Percentiles rank a stretch among this genome's conserved stretches.
phyloP scores from a whole-genome alignment of 2,113 vertebrate genomes.

The Ornithorhynchus anatinus region DNA sequence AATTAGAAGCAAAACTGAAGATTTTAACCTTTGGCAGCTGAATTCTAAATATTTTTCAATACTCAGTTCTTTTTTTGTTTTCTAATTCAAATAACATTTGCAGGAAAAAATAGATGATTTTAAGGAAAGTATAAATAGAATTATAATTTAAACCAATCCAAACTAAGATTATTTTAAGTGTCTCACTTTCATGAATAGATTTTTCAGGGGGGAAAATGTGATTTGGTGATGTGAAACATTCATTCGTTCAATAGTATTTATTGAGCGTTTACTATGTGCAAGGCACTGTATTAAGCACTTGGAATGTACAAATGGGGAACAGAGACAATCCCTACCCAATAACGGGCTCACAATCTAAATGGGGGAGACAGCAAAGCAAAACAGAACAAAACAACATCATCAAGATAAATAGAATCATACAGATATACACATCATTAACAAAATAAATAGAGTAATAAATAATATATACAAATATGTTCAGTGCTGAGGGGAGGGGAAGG shows the following conservation, averaged over 20 bases:
- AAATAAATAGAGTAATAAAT: too few species aligned
- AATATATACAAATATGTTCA: too few species aligned
- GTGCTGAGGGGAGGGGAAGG: too few species aligned
- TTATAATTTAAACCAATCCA: conserved; percentile 23
- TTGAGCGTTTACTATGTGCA: neutral
- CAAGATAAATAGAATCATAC: too few species aligned
- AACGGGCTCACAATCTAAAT: too few species aligned
- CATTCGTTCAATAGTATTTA: conserved; percentile 15
- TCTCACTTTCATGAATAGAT: neutral
- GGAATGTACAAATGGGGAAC: too few species aligned
- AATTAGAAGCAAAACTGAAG: neutral
- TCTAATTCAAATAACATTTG: neutral
- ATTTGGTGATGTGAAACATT: conserved; percentile 5
- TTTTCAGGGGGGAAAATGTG: conserved; percentile 14
- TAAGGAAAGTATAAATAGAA: neutral
- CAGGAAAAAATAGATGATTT: conserved; percentile 3
- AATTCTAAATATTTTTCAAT: conserved; percentile 9
- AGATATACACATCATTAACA: too few species aligned
- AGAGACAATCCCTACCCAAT: too few species aligned
- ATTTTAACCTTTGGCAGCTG: neutral
- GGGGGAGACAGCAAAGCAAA: too few species aligned
- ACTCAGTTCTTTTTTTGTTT: neutral
- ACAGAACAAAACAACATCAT: too few species aligned
- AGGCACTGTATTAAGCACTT: neutral
- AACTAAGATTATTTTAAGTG: conserved; percentile 17